Conservation (phyloP, 2,113 vertebrate genomes). For the Myotis davidii region DNA sequence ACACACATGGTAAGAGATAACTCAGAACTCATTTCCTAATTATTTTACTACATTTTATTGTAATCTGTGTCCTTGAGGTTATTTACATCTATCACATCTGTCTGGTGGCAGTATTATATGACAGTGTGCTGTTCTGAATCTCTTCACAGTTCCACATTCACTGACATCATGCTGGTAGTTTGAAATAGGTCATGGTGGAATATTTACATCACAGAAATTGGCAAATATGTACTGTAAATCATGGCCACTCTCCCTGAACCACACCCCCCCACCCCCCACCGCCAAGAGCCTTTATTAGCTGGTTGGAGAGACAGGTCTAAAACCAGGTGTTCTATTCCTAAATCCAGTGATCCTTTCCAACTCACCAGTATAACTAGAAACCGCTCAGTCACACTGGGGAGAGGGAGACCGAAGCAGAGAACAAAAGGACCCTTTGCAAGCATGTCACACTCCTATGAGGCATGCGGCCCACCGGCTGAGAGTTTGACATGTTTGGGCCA, state of each 20-base stretch:
- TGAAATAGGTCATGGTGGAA: not conserved
- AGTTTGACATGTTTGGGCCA: no score
- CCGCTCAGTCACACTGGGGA: not conserved
- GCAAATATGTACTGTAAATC: not conserved
- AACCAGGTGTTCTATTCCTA: not conserved
- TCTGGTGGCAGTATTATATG: not conserved
- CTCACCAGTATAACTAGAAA: not conserved
- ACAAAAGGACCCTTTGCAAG: not conserved
- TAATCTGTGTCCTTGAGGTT: not conserved
- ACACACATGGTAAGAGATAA: not conserved
- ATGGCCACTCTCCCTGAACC: not conserved
- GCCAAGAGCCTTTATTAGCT: not conserved
- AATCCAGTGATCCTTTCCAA: not conserved
- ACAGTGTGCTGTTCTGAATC: not conserved
- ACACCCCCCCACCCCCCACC: accelerated
- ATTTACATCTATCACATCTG: not conserved
- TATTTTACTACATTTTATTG: not conserved
- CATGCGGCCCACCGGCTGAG: no score
- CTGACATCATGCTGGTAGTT: not conserved
- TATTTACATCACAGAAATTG: not conserved
- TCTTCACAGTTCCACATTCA: not conserved
- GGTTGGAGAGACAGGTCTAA: not conserved
- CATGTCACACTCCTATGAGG: no score
- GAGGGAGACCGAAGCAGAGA: not conserved
- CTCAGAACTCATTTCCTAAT: not conserved